Percentiles rank a stretch among this genome's conserved stretches.
phyloP scores from a whole-genome alignment of 2,888 invertebrate genomes.

The Tetanocera ferruginea region DNA sequence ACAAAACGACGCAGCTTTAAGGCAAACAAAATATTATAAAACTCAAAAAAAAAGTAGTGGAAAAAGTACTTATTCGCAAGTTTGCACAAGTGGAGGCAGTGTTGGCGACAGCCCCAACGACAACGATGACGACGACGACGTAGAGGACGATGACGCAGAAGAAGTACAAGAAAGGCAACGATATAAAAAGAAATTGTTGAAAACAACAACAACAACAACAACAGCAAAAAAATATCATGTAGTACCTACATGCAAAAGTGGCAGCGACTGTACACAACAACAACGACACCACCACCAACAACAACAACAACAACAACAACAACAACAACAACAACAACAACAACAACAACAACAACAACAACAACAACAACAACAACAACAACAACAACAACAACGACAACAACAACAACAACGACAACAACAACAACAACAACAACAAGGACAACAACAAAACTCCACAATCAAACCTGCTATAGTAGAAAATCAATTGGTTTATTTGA shows the following conservation, averaged over 20 bases:
- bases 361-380: slow-evolving; percentile 37
- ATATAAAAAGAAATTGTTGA: background rate
- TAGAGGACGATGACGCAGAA: background rate
- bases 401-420: slow-evolving; percentile 51
- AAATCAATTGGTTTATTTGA: slow-evolving; percentile 25
- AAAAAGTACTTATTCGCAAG: slow-evolving; percentile 6
- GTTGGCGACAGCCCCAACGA: background rate
- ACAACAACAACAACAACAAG: slow-evolving; percentile 42
- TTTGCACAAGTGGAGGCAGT: slow-evolving; percentile 14
- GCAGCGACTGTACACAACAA: slow-evolving; percentile 40
- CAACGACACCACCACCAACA: slow-evolving; percentile 37
- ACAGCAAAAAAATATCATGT: too few species aligned
- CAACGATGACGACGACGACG: background rate
- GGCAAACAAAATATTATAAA: slow-evolving; percentile 14
- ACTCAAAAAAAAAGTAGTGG: slow-evolving; percentile 34
- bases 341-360: slow-evolving; percentile 36
- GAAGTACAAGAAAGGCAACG: background rate
- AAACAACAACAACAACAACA: slow-evolving; percentile 1
- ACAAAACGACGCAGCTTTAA: slow-evolving; percentile 20
- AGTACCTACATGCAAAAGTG: slow-evolving; percentile 34
- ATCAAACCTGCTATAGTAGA: slow-evolving; percentile 30
- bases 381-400: slow-evolving; percentile 31
- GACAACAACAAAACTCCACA: slow-evolving; percentile 45
- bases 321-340: slow-evolving; percentile 51
- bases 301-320: slow-evolving; percentile 32